These are phyloP conservation scores for Hormiphora californensis DNA, from an alignment of 37 sponge, comb jelly and placozoan genomes.

Conservation along the genomic window DNA sequence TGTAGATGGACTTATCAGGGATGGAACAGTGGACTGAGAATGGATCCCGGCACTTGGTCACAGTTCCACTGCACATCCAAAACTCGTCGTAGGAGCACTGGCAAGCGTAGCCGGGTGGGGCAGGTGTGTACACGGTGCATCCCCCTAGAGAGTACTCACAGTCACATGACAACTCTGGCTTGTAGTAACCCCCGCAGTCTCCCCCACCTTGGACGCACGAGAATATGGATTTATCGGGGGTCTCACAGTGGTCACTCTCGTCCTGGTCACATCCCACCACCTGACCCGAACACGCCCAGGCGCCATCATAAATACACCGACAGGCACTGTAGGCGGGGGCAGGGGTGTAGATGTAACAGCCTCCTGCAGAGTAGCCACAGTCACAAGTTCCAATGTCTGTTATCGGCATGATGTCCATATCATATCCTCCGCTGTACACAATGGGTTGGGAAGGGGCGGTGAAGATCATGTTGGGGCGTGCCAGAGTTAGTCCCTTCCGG, in stretches of 20 bases:
- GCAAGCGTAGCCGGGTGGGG: slow-evolving; percentile 13
- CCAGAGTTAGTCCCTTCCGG: not conserved
- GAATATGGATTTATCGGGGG: not conserved
- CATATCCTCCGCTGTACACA: not conserved
- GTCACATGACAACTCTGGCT: not conserved
- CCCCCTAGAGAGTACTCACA: not conserved
- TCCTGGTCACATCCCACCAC: slow-evolving; percentile 2
- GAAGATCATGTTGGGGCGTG: not conserved
- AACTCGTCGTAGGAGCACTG: slow-evolving; percentile 28
- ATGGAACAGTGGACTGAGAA: not conserved
- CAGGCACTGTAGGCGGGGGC: not conserved
- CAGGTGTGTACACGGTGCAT: slow-evolving; percentile 1
- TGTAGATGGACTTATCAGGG: not conserved
- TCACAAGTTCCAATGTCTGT: not conserved
- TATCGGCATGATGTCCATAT: not conserved
- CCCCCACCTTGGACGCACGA: not conserved
- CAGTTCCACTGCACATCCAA: not conserved
- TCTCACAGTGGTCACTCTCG: not conserved
- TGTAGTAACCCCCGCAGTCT: not conserved
- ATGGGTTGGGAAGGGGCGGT: not conserved
- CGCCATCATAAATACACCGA: not conserved
- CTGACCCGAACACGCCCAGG: slow-evolving; percentile 3
- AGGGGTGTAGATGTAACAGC: not conserved
- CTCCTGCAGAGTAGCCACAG: not conserved
- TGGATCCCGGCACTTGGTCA: not conserved